A percentile compares a stretch with the other conserved stretches of the same genome.
Evolutionary conservation across 23 tunicate genomes (phyloP).

Genomic region (Clavelina lepadiformis): DNA sequence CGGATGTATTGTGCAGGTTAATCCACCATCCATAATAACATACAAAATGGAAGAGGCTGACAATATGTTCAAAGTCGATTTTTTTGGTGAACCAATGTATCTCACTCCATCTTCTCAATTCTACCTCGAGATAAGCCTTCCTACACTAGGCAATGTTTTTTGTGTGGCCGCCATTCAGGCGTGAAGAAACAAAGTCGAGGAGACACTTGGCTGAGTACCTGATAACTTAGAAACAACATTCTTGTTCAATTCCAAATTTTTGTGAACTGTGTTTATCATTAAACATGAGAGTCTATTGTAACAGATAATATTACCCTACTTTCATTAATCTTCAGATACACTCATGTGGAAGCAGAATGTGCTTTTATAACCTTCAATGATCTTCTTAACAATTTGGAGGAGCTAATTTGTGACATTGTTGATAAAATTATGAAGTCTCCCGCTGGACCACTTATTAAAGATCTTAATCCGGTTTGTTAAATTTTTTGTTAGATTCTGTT

Average conservation of each 20-base stretch:
- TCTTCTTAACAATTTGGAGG: constrained; percentile 73
- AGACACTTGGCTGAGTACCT: constrained; percentile 98
- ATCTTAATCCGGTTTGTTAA: constrained; percentile 75
- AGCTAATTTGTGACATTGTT: constrained; percentile 84
- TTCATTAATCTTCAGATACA: constrained; percentile 64
- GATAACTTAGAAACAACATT: too few species aligned
- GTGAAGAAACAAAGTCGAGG: constrained; percentile 93
- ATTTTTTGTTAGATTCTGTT: not conserved
- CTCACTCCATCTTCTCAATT: constrained; percentile 97
- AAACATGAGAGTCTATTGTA: too few species aligned
- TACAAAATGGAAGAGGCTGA: constrained; percentile 96
- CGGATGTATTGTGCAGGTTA: too few species aligned
- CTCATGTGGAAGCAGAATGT: constrained; percentile 99
- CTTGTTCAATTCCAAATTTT: too few species aligned
- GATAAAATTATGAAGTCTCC: constrained; percentile 86
- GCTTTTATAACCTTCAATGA: constrained; percentile 86
- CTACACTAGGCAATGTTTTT: constrained; percentile 91
- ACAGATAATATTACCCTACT: not conserved
- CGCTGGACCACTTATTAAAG: constrained; percentile 81
- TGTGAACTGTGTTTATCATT: too few species aligned
- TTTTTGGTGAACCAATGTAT: constrained; percentile 96
- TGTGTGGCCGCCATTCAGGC: constrained; percentile 92
- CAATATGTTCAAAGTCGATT: constrained; percentile 89
- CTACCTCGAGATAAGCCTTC: constrained; percentile 93
- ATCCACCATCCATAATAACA: constrained; percentile 87